A percentile compares a stretch with the other conserved stretches of the same genome.
These are phyloP conservation scores for Apodemia mormo DNA, from an alignment of 2,888 invertebrate genomes.

Conservation along the genomic window DNA sequence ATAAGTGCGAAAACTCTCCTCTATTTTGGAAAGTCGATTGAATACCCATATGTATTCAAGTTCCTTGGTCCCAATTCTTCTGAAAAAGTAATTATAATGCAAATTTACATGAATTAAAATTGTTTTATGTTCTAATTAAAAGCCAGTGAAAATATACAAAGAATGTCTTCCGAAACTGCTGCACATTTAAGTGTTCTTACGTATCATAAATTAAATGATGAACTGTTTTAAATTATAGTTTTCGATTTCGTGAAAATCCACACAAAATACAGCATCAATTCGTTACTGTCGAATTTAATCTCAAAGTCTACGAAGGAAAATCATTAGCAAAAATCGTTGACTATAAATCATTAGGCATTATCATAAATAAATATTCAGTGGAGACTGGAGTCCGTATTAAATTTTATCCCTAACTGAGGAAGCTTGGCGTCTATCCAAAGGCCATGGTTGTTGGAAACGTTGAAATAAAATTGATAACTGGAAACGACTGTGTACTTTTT, in stretches of 20 bases:
- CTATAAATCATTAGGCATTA: conserved; percentile 76
- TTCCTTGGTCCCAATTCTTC: too few relatives aligned
- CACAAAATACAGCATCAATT: conserved; percentile 7
- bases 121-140: too few relatives aligned
- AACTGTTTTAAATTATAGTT: too few relatives aligned
- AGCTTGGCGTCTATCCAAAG: conserved; percentile 9
- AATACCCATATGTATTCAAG: too few relatives aligned
- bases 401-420: conserved; percentile 55
- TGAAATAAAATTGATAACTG: conserved; percentile 16
- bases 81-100: too few relatives aligned
- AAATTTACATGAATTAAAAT: too few relatives aligned
- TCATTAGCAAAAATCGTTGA: conserved; percentile 66
- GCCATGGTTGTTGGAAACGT: background rate
- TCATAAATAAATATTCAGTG: conserved; percentile 77
- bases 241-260: background rate
- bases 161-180: background rate
- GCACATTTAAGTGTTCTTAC: background rate
- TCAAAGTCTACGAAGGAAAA: conserved; percentile 43
- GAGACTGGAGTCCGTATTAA: conserved; percentile 69
- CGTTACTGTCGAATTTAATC: conserved; percentile 15
- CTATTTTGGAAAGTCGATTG: too few relatives aligned
- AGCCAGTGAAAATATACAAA: background rate
- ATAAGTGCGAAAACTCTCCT: too few relatives aligned
- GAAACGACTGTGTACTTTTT: background rate
- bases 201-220: background rate